Percentiles rank a stretch among this genome's conserved stretches.
These are phyloP conservation scores for Drosophila paramelanica DNA, from an alignment of 2,888 invertebrate species.

Conservation along the genomic window DNA sequence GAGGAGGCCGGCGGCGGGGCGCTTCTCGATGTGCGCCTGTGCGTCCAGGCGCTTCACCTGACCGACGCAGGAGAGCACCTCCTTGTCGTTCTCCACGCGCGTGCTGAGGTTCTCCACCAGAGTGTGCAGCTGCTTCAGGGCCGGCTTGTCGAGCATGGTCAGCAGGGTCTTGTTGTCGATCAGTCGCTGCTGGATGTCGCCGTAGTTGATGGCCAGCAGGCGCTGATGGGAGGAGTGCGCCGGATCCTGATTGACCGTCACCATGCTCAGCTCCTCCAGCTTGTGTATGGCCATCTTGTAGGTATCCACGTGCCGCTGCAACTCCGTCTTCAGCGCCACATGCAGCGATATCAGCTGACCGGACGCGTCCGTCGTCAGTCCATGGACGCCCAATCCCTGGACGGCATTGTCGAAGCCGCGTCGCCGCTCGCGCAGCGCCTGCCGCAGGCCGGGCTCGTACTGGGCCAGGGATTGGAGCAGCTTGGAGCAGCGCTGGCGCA, in stretches of 20 bases:
- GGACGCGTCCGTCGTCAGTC: constrained; percentile 89
- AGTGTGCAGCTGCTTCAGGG: constrained; percentile 90
- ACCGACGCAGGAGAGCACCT: constrained; percentile 90
- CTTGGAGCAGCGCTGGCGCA: constrained; percentile 88
- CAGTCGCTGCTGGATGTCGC: constrained; percentile 94
- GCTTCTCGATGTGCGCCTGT: constrained; percentile 88
- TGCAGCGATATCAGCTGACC: constrained; percentile 91
- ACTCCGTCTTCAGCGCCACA: constrained; percentile 92
- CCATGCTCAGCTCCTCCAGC: constrained; percentile 89
- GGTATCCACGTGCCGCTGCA: constrained; percentile 92
- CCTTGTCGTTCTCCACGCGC: constrained; percentile 95
- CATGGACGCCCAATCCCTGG: constrained; percentile 94
- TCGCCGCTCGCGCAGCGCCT: constrained; percentile 88
- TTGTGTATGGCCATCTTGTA: constrained; percentile 95
- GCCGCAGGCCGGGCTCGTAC: constrained; percentile 89
- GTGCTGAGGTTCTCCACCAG: constrained; percentile 90
- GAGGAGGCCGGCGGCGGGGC: constrained; percentile 89
- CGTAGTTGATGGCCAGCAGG: constrained; percentile 92
- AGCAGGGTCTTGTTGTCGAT: constrained; percentile 96
- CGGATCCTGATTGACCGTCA: constrained; percentile 89
- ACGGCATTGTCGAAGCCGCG: constrained; percentile 93
- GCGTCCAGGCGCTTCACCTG: constrained; percentile 89
- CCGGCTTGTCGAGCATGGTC: constrained; percentile 93
- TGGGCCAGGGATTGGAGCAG: constrained; percentile 87
- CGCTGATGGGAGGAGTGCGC: constrained; percentile 95